Conservation (phyloP, 2,797 vertebrate species). For the Yasuhikotakia modesta region DNA sequence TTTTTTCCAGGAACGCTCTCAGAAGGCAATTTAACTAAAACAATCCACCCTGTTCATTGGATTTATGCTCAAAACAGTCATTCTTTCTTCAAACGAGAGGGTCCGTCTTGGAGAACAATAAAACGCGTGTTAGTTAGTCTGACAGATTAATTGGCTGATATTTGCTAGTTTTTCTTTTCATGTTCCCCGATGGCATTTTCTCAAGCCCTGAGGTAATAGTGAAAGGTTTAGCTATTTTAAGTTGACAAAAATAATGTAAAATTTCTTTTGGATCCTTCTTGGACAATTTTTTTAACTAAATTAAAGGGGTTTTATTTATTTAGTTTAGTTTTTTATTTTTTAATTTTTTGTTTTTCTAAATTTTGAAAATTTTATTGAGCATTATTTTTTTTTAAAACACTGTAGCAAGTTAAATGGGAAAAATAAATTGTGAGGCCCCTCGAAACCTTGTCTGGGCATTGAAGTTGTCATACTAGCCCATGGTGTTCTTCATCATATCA, state of each 20-base stretch:
- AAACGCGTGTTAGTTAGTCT: neutral
- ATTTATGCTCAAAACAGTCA: neutral
- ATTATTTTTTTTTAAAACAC: neutral
- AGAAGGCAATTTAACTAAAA: conserved; percentile 2
- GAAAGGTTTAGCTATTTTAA: no score
- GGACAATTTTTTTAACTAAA: no score
- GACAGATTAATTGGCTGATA: neutral
- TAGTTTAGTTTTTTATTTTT: no score
- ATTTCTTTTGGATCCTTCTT: no score
- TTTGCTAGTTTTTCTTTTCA: neutral
- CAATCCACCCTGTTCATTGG: neutral
- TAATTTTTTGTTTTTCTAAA: no score
- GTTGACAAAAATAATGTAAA: no score
- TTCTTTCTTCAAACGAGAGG: neutral
- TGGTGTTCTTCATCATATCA: conserved; percentile 13
- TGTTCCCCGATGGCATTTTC: no score
- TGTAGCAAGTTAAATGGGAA: neutral
- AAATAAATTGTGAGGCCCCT: no score
- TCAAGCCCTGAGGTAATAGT: no score
- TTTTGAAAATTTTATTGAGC: no score
- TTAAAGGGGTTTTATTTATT: no score
- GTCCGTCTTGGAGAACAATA: neutral
- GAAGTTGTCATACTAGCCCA: neutral
- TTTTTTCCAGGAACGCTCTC: neutral
- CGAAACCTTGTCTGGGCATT: neutral